A percentile compares a stretch with the other conserved stretches of the same genome.
Conservation (phyloP, 1,140 invertebrate species). For the Drosophila lowei region DNA sequence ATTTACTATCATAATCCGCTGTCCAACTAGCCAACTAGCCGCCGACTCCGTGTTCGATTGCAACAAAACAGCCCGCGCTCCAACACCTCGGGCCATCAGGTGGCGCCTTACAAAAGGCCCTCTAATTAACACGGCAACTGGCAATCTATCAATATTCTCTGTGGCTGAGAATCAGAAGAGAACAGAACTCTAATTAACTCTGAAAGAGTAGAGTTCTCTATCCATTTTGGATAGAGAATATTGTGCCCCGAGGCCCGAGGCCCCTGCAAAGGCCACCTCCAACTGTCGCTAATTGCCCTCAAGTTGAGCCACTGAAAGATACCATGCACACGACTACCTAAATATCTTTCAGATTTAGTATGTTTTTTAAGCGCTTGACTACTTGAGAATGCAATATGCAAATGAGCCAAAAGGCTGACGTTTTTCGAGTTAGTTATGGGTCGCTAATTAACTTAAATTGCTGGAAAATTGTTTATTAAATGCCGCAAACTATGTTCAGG, state of each 20-base stretch:
- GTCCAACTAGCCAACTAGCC: constrained; percentile 33
- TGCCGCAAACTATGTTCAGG: constrained; percentile 58
- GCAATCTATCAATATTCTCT: constrained; percentile 60
- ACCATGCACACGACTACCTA: background rate
- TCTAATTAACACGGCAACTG: constrained; percentile 50
- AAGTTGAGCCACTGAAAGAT: constrained; percentile 42
- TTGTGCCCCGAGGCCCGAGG: constrained; percentile 10
- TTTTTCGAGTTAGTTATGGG: constrained; percentile 43
- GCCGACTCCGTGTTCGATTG: constrained; percentile 5
- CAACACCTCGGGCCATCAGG: constrained; percentile 52
- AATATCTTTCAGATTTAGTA: too few relatives aligned
- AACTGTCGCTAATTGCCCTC: constrained; percentile 54
- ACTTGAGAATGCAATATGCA: constrained; percentile 64
- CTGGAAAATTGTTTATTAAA: constrained; percentile 69
- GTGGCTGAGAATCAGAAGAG: constrained; percentile 29
- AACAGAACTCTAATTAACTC: constrained; percentile 35
- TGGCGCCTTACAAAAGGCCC: constrained; percentile 22
- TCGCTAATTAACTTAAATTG: constrained; percentile 70
- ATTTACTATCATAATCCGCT: constrained; percentile 52
- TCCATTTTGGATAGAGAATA: constrained; percentile 16
- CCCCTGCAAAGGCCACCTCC: constrained; percentile 12
- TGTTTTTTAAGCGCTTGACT: constrained; percentile 5
- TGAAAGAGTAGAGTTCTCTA: constrained; percentile 12
- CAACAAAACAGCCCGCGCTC: constrained; percentile 28
- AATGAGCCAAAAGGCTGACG: constrained; percentile 48